Base-by-base conservation (phyloP, 2,113 vertebrate species). In the Onychostruthus taczanowskii region DNA sequence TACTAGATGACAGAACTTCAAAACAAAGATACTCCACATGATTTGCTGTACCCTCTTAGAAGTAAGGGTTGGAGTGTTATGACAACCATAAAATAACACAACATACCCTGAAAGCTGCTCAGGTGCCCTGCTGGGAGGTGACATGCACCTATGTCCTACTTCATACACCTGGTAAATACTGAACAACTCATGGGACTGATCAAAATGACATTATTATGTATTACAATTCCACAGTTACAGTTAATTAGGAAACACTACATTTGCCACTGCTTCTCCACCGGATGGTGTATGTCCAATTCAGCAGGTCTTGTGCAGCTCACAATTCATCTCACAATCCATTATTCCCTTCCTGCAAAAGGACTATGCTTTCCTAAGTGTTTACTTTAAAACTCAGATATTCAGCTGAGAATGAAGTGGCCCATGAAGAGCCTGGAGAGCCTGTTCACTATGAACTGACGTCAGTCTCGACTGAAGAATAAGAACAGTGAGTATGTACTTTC, bases 111-210 rank as follows among this genome's bases (percentile, higher is more conserved):
- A 55, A 49, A 85, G 21, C 10, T 27, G 35, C 35, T 50, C 26
- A 6, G 21, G 20, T 50, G 30, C 26, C 39, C 69, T 39, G 20
- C 10, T 68, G 39, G 39, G 26, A 63, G 17, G 31, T 33, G 18
- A 67, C 11, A 2, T 3, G 10, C 1, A 0, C 11, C 1, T 8
- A 10, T 4, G 4, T 35, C 22, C 23, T 82, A 5, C n/a, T 78
- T 12, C 30, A 15, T 27, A 30, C 0, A 2, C 3, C 7, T 15
- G 4, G 8, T 27, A 41, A 5, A n/a, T 9, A 63, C 16, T 7
- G 15, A 75, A 46, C 27, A 55, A 37, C 17, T 44, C 28, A 8
- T 0, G 4, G 28, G 75, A 35, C 18, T 31, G 41, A 44, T 19
- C 24, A 35, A 55, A 53, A 19, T 2, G 7, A 33, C 20, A 16